phyloP scores from a whole-genome alignment of 2,113 vertebrate genomes.

The Marmota monax region DNA sequence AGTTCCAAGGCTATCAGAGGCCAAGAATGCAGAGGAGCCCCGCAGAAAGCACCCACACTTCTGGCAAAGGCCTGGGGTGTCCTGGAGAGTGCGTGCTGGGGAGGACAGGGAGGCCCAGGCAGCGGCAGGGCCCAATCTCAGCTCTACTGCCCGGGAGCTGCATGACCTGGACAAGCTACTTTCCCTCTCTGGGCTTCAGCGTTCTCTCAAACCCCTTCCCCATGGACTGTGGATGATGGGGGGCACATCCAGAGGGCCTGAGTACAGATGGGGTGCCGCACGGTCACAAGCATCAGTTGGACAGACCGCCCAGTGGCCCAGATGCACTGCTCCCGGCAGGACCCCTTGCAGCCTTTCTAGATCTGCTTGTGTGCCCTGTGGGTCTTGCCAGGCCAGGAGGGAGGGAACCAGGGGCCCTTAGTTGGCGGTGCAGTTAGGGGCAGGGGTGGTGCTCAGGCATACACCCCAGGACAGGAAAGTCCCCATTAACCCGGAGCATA shows the following conservation, averaged over 20 bases:
- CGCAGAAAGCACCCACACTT: rapidly evolving
- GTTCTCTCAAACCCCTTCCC: not conserved
- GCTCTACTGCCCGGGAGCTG: not conserved
- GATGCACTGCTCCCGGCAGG: not conserved
- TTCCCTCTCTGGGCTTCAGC: not conserved
- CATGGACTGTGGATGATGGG: rapidly evolving
- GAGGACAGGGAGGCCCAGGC: too few relatives aligned
- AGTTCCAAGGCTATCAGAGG: not conserved
- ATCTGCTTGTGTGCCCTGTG: not conserved
- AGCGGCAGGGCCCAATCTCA: too few relatives aligned
- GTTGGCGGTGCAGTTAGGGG: not conserved
- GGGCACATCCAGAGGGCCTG: too few relatives aligned
- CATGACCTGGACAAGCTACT: too few relatives aligned
- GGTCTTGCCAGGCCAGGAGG: not conserved
- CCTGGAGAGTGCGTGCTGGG: rapidly evolving
- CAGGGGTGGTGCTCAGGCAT: rapidly evolving
- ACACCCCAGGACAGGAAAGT: not conserved
- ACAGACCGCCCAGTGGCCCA: not conserved
- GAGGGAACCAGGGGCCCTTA: too few relatives aligned
- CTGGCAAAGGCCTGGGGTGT: rapidly evolving
- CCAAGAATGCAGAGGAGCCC: rapidly evolving
- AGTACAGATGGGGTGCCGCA: too few relatives aligned
- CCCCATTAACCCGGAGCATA: not conserved
- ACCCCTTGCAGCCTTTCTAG: too few relatives aligned
- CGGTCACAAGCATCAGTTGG: too few relatives aligned